These are phyloP conservation scores for Catharus minimus DNA, from an alignment of 2,113 vertebrate species.

Conservation along the genomic window DNA sequence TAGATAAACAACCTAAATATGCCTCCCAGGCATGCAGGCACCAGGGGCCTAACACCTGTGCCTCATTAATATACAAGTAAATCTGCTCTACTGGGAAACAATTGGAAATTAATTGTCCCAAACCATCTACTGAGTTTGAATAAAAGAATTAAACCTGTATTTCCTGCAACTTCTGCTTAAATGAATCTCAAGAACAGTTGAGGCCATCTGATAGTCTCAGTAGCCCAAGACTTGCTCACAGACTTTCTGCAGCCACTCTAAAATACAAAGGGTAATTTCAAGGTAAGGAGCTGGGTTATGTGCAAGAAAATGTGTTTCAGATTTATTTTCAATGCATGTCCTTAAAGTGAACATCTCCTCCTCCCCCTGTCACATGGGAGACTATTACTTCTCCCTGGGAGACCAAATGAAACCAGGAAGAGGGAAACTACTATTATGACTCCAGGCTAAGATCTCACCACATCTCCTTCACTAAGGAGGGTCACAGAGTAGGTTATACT, in stretches of 20 bases:
- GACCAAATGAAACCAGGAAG: slow-evolving; percentile 54
- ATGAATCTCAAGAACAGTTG: slow-evolving; percentile 47
- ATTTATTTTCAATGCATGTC: slow-evolving; percentile 28
- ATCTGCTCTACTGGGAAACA: slow-evolving; percentile 85
- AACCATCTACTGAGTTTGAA: slow-evolving; percentile 82
- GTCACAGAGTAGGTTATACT: neutral
- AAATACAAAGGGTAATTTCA: slow-evolving; percentile 33
- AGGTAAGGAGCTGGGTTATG: neutral
- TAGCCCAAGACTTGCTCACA: slow-evolving; percentile 5
- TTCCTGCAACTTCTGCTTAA: slow-evolving; percentile 66
- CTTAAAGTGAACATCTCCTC: slow-evolving; percentile 45
- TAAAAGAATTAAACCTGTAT: slow-evolving; percentile 78
- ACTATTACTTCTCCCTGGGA: slow-evolving; percentile 44
- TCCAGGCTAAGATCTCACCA: slow-evolving; percentile 30
- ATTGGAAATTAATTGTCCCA: slow-evolving; percentile 89
- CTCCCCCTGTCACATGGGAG: neutral
- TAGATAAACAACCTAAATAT: slow-evolving; percentile 84
- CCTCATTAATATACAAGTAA: slow-evolving; percentile 87
- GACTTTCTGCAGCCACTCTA: slow-evolving; percentile 13
- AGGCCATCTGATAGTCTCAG: slow-evolving; percentile 42
- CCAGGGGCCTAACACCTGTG: slow-evolving; percentile 86
- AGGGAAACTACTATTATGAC: slow-evolving; percentile 30
- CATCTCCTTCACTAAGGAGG: neutral
- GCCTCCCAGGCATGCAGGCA: slow-evolving; percentile 81
- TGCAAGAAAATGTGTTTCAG: slow-evolving; percentile 1